Percentiles rank a stretch among this genome's conserved stretches.
Evolutionary conservation across 2,113 vertebrate genomes (phyloP).

Genomic region (Cryptomyrus ogoouensis): DNA sequence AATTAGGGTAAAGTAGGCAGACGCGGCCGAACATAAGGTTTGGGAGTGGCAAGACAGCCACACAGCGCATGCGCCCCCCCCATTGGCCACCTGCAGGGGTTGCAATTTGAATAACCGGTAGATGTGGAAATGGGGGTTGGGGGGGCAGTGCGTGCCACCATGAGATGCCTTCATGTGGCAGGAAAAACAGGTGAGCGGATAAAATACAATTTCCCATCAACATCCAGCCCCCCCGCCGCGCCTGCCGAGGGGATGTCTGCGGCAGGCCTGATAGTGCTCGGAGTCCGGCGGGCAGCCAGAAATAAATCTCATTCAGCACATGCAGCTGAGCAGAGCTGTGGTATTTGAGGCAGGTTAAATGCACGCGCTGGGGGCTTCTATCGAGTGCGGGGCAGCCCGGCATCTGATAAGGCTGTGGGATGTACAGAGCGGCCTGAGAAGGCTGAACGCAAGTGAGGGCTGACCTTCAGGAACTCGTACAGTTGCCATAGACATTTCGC

Average conservation of each 20-base stretch:
- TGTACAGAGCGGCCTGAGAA: background rate
- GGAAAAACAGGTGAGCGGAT: background rate
- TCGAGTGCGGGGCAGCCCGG: background rate
- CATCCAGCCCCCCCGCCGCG: background rate
- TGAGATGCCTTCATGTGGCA: no score
- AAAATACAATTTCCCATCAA: background rate
- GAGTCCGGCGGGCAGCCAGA: constrained; percentile 25
- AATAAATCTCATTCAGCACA: constrained; percentile 30
- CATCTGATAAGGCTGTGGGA: background rate
- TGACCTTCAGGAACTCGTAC: background rate
- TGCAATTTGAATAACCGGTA: background rate
- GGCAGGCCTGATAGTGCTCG: constrained; percentile 18
- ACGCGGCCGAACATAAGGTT: background rate
- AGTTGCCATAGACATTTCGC: background rate
- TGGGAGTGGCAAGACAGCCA: background rate
- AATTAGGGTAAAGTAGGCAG: background rate
- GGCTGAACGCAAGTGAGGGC: background rate
- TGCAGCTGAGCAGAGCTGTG: constrained; percentile 17
- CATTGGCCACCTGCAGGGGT: background rate
- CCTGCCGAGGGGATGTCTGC: constrained; percentile 15
- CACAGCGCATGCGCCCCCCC: background rate
- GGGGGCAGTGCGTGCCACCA: background rate
- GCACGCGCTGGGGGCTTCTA: constrained; percentile 19
- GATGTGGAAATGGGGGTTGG: background rate
- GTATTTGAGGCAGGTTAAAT: constrained; percentile 30